phyloP scores from a whole-genome alignment of 2,113 vertebrate species.

The Melanerpes formicivorus region DNA sequence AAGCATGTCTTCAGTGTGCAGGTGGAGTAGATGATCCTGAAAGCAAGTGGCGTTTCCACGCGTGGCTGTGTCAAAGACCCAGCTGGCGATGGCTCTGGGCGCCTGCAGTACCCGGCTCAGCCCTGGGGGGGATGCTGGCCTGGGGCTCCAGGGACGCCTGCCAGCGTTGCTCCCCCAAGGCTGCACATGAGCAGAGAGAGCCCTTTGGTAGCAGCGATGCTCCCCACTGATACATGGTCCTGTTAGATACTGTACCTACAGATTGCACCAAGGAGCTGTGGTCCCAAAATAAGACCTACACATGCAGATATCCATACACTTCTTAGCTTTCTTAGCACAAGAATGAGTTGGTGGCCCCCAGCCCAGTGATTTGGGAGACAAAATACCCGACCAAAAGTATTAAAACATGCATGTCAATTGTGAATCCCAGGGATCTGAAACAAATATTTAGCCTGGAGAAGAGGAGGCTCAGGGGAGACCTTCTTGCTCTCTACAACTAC shows the following conservation, averaged over 20 bases:
- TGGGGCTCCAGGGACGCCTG: neutral
- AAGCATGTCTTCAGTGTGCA: rapidly evolving
- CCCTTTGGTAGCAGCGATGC: rapidly evolving
- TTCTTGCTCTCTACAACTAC: too few relatives aligned
- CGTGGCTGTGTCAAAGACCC: neutral
- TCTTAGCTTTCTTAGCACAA: neutral
- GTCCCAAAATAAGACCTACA: neutral
- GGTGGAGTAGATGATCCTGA: neutral
- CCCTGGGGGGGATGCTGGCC: neutral
- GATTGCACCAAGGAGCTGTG: neutral
- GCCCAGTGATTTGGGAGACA: neutral
- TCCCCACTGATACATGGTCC: neutral
- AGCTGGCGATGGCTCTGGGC: neutral
- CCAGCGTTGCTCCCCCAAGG: rapidly evolving
- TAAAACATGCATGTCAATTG: neutral
- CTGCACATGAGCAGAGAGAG: neutral
- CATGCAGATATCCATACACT: neutral
- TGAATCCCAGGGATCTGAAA: conserved; percentile 10
- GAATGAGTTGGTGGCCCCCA: neutral
- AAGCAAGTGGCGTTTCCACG: rapidly evolving
- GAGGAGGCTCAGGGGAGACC: too few relatives aligned
- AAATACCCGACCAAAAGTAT: conserved; percentile 15
- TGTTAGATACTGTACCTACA: neutral
- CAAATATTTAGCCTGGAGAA: too few relatives aligned
- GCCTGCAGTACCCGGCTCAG: rapidly evolving